These are phyloP conservation scores for Synanthedon formicaeformis DNA, from an alignment of 2,888 invertebrate genomes.

Conservation along the genomic window DNA sequence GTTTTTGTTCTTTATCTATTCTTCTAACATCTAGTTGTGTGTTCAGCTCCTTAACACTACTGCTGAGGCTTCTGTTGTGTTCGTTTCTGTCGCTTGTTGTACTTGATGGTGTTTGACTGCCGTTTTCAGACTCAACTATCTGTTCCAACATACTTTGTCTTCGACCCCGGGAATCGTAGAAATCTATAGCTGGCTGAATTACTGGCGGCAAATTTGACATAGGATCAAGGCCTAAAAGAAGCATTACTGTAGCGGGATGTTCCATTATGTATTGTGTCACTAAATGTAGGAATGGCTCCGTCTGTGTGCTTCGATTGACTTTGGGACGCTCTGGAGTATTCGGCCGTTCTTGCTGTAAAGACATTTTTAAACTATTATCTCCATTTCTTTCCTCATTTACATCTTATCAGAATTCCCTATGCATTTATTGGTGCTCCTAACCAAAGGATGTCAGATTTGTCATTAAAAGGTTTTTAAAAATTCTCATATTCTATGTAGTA, in stretches of 20 bases:
- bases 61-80: slow-evolving; percentile 35
- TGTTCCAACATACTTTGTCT: slow-evolving; percentile 56
- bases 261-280: slow-evolving; percentile 76
- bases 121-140: slow-evolving; percentile 54
- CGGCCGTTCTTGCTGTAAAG: slow-evolving; percentile 47
- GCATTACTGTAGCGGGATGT: slow-evolving; percentile 79
- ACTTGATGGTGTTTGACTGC: slow-evolving; percentile 59
- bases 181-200: slow-evolving; percentile 54
- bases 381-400: no score
- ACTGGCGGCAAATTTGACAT: slow-evolving; percentile 51
- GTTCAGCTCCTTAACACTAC: slow-evolving; percentile 42
- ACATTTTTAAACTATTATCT: not conserved
- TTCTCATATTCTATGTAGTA: no score
- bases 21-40: slow-evolving; percentile 42
- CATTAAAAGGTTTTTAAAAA: no score
- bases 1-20: slow-evolving; percentile 40
- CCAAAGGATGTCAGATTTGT: no score
- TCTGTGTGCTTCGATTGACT: slow-evolving; percentile 69
- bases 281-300: slow-evolving; percentile 72
- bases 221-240: slow-evolving; percentile 79
- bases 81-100: slow-evolving; percentile 48
- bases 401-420: no score
- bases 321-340: slow-evolving; percentile 51
- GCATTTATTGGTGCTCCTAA: no score
- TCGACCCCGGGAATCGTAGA: slow-evolving; percentile 51